Conservation (phyloP, 2,888 invertebrate species). For the Drosophila neoperkinsi region DNA sequence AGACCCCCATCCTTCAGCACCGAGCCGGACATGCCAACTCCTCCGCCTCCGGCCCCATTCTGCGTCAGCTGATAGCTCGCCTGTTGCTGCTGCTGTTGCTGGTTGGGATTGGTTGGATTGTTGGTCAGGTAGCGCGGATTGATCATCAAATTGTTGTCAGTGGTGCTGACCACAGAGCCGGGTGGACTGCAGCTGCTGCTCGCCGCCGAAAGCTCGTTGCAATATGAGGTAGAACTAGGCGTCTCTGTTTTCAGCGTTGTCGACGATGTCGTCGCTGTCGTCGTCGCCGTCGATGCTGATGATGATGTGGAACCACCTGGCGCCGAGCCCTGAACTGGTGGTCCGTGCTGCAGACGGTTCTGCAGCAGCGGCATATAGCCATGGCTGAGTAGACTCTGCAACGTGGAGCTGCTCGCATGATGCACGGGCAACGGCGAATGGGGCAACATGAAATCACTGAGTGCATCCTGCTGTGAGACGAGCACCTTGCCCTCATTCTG, state of each 20-base stretch:
- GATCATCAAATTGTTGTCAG: constrained; percentile 89
- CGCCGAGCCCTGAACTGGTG: constrained; percentile 83
- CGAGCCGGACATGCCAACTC: constrained; percentile 86
- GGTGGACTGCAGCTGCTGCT: constrained; percentile 92
- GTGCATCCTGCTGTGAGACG: constrained; percentile 88
- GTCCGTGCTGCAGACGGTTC: constrained; percentile 92
- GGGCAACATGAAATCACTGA: constrained; percentile 89
- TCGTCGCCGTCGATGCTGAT: constrained; percentile 35
- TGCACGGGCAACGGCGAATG: constrained; percentile 88
- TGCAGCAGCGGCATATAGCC: constrained; percentile 93
- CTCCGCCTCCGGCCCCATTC: constrained; percentile 86
- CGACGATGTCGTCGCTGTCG: constrained; percentile 38
- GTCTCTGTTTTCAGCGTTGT: constrained; percentile 88
- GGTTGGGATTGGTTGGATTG: constrained; percentile 75
- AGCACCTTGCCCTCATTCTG: constrained; percentile 89
- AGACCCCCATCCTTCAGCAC: constrained; percentile 87
- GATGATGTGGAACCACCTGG: constrained; percentile 11
- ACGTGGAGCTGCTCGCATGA: constrained; percentile 89
- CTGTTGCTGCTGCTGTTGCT: constrained; percentile 75
- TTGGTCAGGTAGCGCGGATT: constrained; percentile 87
- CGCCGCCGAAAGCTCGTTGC: constrained; percentile 87
- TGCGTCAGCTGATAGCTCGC: constrained; percentile 50
- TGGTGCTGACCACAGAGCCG: constrained; percentile 94
- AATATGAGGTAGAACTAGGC: constrained; percentile 90
- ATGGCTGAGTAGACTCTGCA: constrained; percentile 91